These are phyloP conservation scores for Drosophila mimetica DNA, from an alignment of 2,888 invertebrate species.

Conservation along the genomic window DNA sequence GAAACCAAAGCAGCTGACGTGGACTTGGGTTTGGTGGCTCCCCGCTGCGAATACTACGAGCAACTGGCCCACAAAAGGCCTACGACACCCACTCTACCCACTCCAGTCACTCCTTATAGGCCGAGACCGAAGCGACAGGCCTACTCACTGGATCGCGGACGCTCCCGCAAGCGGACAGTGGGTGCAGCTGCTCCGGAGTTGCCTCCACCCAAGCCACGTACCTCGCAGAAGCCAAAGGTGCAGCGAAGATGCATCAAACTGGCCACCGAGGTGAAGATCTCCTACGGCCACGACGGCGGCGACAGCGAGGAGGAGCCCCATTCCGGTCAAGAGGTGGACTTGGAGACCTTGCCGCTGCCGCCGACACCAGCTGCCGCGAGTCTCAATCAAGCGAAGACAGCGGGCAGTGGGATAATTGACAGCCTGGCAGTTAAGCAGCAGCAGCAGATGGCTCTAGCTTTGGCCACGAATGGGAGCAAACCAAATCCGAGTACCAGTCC, in stretches of 20 bases:
- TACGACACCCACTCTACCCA: conserved; percentile 36
- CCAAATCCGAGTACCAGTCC: background rate
- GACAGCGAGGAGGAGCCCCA: conserved; percentile 60
- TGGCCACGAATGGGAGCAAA: conserved; percentile 40
- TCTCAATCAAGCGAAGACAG: conserved; percentile 53
- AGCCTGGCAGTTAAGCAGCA: conserved; percentile 71
- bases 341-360: conserved; percentile 79
- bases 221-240: conserved; percentile 56
- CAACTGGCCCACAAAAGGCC: conserved; percentile 59
- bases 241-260: conserved; percentile 78
- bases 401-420: conserved; percentile 58
- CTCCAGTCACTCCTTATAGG: conserved; percentile 25
- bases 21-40: conserved; percentile 81
- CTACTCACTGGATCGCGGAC: conserved; percentile 76
- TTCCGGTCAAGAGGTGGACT: conserved; percentile 47
- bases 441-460: conserved; percentile 67
- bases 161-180: conserved; percentile 56
- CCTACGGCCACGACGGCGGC: conserved; percentile 45
- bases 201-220: conserved; percentile 80
- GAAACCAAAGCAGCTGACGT: conserved; percentile 81
- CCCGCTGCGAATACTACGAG: conserved; percentile 81
- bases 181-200: conserved; percentile 56
- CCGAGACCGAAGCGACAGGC: conserved; percentile 57
- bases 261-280: conserved; percentile 81
- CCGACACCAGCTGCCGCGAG: conserved; percentile 54